Percentiles rank a stretch among this genome's conserved stretches.
phyloP scores from a whole-genome alignment of 1,140 invertebrate species.

The Metopolophium dirhodum region DNA sequence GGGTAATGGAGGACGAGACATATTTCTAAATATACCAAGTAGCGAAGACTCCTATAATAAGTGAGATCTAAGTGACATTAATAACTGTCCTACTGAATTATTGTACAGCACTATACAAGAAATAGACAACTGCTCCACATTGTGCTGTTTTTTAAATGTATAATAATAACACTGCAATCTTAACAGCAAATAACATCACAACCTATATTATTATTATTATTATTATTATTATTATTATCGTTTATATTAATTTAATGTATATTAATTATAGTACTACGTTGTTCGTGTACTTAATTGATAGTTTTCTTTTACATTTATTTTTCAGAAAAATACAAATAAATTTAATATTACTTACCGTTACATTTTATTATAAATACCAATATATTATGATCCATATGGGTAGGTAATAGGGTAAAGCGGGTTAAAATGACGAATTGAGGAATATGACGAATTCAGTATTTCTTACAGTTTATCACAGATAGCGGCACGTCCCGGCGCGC shows the following conservation, averaged over 20 bases:
- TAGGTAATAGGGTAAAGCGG: no score
- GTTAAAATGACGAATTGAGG: no score
- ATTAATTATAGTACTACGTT: not conserved
- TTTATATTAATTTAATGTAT: not conserved
- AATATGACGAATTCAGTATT: no score
- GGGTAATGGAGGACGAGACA: not conserved
- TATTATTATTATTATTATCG: not conserved
- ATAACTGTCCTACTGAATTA: not conserved
- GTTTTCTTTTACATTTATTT: not conserved
- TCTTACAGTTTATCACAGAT: no score
- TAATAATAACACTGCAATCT: not conserved
- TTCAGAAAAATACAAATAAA: not conserved
- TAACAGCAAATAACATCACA: not conserved
- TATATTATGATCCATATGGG: not conserved
- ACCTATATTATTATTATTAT: not conserved
- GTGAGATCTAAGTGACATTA: conserved; percentile 2
- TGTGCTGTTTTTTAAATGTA: not conserved
- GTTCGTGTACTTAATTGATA: not conserved
- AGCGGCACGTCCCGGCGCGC: no score
- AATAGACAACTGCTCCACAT: not conserved
- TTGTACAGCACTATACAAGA: not conserved
- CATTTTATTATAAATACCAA: not conserved
- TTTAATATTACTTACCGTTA: not conserved
- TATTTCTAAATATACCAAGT: not conserved
- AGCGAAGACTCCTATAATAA: not conserved